These are phyloP conservation scores for Meta bourneti DNA, from an alignment of 2,888 invertebrate genomes.

Conservation along the genomic window DNA sequence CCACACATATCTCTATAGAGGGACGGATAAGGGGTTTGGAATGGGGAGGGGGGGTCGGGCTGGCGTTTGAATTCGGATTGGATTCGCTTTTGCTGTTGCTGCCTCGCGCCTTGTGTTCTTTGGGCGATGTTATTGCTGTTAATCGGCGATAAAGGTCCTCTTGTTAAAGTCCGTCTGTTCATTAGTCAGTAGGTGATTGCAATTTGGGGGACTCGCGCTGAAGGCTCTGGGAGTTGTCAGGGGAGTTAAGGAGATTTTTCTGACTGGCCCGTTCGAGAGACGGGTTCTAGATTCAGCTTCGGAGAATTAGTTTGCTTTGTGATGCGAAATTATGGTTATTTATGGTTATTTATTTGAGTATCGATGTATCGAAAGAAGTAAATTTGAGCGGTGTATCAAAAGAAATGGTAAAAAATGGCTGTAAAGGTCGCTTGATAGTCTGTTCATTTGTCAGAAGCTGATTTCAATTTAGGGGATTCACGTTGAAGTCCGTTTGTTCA, in stretches of 20 bases:
- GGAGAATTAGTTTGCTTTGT: not conserved
- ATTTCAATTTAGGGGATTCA: not conserved
- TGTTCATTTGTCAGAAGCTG: too few relatives aligned
- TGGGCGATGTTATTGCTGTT: slow-evolving; percentile 67
- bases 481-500: slow-evolving; percentile 66
- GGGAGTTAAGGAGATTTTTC: not conserved
- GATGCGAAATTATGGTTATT: not conserved
- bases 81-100: slow-evolving; percentile 59
- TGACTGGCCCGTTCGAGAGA: not conserved
- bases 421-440: not conserved
- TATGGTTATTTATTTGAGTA: not conserved
- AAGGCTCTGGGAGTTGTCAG: not conserved
- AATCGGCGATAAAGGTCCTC: slow-evolving; percentile 55
- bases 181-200: slow-evolving; percentile 72
- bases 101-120: slow-evolving; percentile 30
- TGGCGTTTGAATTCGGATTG: slow-evolving; percentile 65
- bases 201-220: slow-evolving; percentile 46
- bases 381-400: not conserved
- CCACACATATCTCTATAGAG: not conserved
- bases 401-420: not conserved
- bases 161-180: slow-evolving; percentile 65
- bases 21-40: too few relatives aligned
- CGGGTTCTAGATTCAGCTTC: not conserved
- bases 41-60: slow-evolving; percentile 22
- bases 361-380: not conserved